Evolutionary conservation across 2,888 invertebrate genomes (phyloP).

Genomic region (Ennomos quercinarius): DNA sequence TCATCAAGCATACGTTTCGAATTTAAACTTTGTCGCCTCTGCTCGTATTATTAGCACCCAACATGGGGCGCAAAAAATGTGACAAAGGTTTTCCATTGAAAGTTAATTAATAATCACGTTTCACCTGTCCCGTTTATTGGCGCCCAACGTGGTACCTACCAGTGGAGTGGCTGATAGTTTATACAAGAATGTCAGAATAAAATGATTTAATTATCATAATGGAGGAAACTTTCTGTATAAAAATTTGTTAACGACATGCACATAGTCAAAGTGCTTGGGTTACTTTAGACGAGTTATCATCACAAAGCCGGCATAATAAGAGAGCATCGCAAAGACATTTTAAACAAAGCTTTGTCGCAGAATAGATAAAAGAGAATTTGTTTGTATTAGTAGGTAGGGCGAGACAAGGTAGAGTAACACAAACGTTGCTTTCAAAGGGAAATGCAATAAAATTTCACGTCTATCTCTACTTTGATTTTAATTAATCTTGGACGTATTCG

Average conservation of each 20-base stretch:
- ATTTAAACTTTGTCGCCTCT: slow-evolving; percentile 73
- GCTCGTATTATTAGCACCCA: slow-evolving; percentile 64
- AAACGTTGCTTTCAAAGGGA: slow-evolving; percentile 36
- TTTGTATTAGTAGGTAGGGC: slow-evolving; percentile 58
- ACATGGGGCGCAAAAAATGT: slow-evolving; percentile 51
- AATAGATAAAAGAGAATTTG: slow-evolving; percentile 59
- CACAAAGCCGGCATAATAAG: slow-evolving; percentile 44
- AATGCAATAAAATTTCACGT: slow-evolving; percentile 37
- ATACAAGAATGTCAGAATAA: not conserved
- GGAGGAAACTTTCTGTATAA: slow-evolving; percentile 46
- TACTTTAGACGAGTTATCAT: slow-evolving; percentile 42
- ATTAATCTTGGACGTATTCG: slow-evolving; percentile 20
- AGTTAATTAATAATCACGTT: slow-evolving; percentile 21
- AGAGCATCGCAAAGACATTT: slow-evolving; percentile 51
- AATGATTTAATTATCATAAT: not conserved
- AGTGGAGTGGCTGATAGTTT: not conserved
- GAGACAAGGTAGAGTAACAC: slow-evolving; percentile 47
- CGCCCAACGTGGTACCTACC: slow-evolving; percentile 1
- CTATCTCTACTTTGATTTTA: slow-evolving; percentile 27
- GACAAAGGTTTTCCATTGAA: slow-evolving; percentile 31
- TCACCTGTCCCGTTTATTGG: slow-evolving; percentile 3
- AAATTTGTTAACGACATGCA: slow-evolving; percentile 43
- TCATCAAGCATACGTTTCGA: slow-evolving; percentile 73
- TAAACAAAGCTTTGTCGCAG: slow-evolving; percentile 59
- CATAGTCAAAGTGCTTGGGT: slow-evolving; percentile 37